A percentile compares a stretch with the other conserved stretches of the same genome.
These are phyloP conservation scores for Nyctereutes procyonoides DNA, from an alignment of 2,113 vertebrate genomes.

Conservation along the genomic window DNA sequence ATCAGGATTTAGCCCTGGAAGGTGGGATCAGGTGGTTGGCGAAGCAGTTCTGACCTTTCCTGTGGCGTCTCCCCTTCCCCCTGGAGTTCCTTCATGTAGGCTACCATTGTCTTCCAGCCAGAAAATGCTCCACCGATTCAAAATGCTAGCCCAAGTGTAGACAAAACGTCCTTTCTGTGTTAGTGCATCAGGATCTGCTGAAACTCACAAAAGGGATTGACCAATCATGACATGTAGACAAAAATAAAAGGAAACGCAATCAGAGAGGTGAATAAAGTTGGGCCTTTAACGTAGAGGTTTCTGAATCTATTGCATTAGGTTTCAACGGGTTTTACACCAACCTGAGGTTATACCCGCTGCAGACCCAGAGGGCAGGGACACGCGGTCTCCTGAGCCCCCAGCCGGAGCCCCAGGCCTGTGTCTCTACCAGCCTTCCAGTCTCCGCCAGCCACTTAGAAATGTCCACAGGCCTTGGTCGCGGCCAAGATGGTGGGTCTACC, in stretches of 20 bases:
- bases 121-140: not conserved
- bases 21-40: not conserved
- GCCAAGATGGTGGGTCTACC: not conserved
- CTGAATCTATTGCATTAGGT: not conserved
- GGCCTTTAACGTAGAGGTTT: not conserved
- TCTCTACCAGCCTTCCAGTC: not conserved
- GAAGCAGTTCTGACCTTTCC: not conserved
- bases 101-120: not conserved
- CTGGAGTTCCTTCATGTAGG: not conserved
- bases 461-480: not conserved
- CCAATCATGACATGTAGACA: not conserved
- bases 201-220: not conserved
- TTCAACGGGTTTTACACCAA: not conserved
- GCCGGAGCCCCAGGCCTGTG: not conserved
- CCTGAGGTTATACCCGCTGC: not conserved
- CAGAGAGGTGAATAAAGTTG: not conserved
- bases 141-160: not conserved
- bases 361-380: not conserved
- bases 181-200: not conserved
- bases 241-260: not conserved
- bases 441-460: not conserved
- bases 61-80: not conserved
- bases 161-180: not conserved
- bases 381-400: not conserved
- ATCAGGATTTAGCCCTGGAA: not conserved